Conservation (phyloP, 2,113 vertebrate species). For the Barnardius zonarius region DNA sequence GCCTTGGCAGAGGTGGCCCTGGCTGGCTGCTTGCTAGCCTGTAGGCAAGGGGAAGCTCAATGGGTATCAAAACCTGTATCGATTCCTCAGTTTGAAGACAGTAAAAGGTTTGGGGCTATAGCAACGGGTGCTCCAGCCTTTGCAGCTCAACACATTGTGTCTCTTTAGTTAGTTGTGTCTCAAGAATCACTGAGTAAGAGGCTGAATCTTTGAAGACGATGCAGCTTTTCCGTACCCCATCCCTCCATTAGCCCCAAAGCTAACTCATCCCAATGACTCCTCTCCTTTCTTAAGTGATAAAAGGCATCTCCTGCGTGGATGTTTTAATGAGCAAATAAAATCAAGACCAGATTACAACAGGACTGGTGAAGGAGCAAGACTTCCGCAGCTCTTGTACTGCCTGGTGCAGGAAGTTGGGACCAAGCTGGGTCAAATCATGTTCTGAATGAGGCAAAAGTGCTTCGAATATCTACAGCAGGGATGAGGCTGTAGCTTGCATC, state of each 20-base stretch:
- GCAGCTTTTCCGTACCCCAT: neutral
- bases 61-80: neutral
- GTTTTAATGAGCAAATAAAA: neutral
- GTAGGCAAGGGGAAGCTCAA: neutral
- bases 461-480: neutral
- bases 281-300: neutral
- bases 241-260: neutral
- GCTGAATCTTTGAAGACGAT: neutral
- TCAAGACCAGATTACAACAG: fast-evolving
- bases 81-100: neutral
- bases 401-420: neutral
- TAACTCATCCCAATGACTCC: neutral
- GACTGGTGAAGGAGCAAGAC: neutral
- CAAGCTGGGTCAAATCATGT: neutral
- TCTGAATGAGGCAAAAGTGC: neutral
- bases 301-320: neutral
- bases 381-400: neutral
- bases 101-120: neutral
- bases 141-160: neutral
- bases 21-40: neutral
- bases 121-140: neutral
- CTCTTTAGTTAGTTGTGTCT: neutral
- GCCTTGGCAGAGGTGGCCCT: neutral
- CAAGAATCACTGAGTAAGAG: neutral
- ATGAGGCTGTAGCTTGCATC: neutral